Base-by-base conservation (phyloP, 2,113 vertebrate genomes). In the Craseonycteris thonglongyai region DNA sequence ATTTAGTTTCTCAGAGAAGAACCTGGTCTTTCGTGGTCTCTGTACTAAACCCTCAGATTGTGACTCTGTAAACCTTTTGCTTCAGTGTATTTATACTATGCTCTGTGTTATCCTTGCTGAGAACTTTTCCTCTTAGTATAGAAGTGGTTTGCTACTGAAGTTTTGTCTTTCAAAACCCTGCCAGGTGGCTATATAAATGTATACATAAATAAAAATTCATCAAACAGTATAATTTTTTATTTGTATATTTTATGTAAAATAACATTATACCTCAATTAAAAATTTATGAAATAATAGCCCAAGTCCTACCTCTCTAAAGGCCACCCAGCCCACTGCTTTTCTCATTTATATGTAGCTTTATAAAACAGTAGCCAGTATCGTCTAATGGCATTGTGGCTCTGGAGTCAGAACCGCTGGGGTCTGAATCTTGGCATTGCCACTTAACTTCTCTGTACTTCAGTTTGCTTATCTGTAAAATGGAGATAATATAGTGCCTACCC, bases 1-100 rank as follows among this genome's bases (percentile, higher is more conserved):
- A 38, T 89, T 90, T 19, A 47, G 28, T 74, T 90, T 96, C 54
- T 92, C 33, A 42, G 54, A 85, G 58, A 86, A 75, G 90, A 94
- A 61, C 26, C 16, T 63, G 9, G n/a, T 42, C 13, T 49, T 40
- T 88, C 18, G 14, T 85, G 63, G n/a, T 65, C 33, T 82, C 28
- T 66, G n/a, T n/a, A 30, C 16, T 59, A 42, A 87, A 76, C n/a
- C 42, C 47, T 81, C 11, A 24, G 59, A 38, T 33, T 81, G 22
- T 75, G 10, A 61, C 14, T 59, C 58, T 66, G 21, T 47, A 65
- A 35, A 15, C 11, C 3, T 65, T 88, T 80, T 47, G 58, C 38
- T 83, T 84, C 13, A 40, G 12, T 3, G 1, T 51, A 10, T 72
- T 92, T 76, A 47, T 30, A 33, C 33, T 1, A 6, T 61, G 26